Base-by-base conservation (phyloP, 2,113 vertebrate species). In the Leucopsar rothschildi region DNA sequence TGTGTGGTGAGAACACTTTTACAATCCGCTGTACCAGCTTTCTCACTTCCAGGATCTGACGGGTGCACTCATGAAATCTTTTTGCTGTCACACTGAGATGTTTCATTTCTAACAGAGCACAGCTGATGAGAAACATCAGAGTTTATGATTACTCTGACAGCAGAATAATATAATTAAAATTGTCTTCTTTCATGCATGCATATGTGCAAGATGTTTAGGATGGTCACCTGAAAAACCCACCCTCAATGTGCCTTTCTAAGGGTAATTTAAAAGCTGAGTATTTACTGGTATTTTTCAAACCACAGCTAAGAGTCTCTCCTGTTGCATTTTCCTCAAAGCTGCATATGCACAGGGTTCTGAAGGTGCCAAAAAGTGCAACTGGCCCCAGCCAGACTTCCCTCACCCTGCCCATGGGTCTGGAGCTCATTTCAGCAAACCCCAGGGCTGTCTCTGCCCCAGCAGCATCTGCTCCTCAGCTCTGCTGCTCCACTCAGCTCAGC, bases 151-250 rank as follows among this genome's bases (percentile, higher is more conserved):
- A 76, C 37, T 22, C 50, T 88, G 79, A 83, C 83, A 93, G 81
- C 65, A 71, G 75, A 83, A 82, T 95, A 78, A 86, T 57, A 35
- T 85, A 85, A 93, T 96, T 95, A 86, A 90, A 93, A 86, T 59
- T 76, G 21, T 31, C 42, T 72, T 71, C 15, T 25, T 82, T 69
- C 60, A 47, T 79, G 37, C 33, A 22, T 81, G 25, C 12, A 5
- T 40, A 11, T 72, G 17, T 45, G 12, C 37, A 79, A 92, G 39
- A 57, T 37, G 19, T 61, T 68, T 81, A 50, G 22, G 29, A 42
- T 42, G 24, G 65, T 39, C 45, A 93, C 42, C 64, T 60, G 49
- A 70, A 84, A 77, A 80, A 6, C 27, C 18, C 8, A 39, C 9
- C 5, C 14, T 69, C 27, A 37, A 20, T 1, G 23, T 6, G 69